These are phyloP conservation scores for Cisticola juncidis DNA, from an alignment of 2,113 vertebrate species.

Conservation along the genomic window DNA sequence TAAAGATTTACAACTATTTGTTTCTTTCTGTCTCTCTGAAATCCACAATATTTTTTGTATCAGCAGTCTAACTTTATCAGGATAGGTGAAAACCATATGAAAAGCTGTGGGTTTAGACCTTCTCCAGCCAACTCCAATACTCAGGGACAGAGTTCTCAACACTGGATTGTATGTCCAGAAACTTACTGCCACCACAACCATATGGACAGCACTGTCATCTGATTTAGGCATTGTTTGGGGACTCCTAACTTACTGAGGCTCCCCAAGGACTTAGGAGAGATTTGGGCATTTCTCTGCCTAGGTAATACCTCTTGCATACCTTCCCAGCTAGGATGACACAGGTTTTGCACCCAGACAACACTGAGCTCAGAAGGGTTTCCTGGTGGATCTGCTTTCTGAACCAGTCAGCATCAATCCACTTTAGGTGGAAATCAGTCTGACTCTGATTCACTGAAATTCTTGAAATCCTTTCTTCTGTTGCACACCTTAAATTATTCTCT, in stretches of 20 bases:
- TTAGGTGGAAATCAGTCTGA: neutral
- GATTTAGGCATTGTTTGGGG: neutral
- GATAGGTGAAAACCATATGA: neutral
- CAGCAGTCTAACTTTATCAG: neutral
- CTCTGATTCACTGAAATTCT: neutral
- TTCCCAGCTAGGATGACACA: neutral
- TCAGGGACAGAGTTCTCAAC: neutral
- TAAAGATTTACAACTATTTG: neutral
- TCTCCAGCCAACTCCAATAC: neutral
- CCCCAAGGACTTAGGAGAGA: neutral
- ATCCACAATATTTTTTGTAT: neutral
- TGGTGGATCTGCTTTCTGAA: neutral
- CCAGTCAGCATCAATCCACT: neutral
- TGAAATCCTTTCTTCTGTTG: neutral
- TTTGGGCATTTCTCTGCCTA: neutral
- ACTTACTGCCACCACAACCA: neutral
- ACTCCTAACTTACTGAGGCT: neutral
- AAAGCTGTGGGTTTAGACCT: neutral
- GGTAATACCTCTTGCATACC: neutral
- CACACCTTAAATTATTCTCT: neutral
- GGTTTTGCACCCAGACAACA: neutral
- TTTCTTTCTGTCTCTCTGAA: neutral
- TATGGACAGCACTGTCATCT: neutral
- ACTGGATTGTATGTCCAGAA: neutral
- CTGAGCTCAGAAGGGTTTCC: neutral